phyloP scores from a whole-genome alignment of 1,140 invertebrate genomes.

The Eriocheir sinensis region DNA sequence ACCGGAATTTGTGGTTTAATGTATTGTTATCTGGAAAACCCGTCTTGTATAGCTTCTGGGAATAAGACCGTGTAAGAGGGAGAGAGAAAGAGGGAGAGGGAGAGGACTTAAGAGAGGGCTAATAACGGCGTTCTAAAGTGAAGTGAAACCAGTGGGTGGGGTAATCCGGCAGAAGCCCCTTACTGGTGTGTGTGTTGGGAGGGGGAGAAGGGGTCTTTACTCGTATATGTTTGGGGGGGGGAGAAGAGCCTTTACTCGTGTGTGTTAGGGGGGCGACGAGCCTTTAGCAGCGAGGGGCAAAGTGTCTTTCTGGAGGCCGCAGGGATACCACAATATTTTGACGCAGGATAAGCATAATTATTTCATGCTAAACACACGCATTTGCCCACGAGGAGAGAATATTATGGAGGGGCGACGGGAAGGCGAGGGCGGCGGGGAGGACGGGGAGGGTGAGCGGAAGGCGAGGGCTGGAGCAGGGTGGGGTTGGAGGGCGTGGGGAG shows the following conservation, averaged over 20 bases:
- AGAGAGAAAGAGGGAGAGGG: no score
- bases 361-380: not conserved
- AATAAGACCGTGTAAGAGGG: no score
- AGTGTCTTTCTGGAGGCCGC: not conserved
- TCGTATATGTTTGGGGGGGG: not conserved
- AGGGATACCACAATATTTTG: constrained; percentile 16
- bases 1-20: no score
- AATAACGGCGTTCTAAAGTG: no score
- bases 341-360: not conserved
- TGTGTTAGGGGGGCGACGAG: no score
- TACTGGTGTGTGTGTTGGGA: not conserved
- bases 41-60: no score
- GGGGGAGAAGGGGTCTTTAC: not conserved
- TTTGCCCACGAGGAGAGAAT: not conserved
- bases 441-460: no score
- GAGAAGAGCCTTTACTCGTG: not conserved
- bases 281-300: not conserved
- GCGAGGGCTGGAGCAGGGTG: no score
- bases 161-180: not conserved
- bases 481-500: no score
- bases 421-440: not conserved
- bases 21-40: not conserved
- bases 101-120: no score
- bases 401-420: not conserved
- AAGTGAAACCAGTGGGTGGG: no score